Conservation (phyloP, 2,888 invertebrate genomes). For the Agrenia bidenticulata region DNA sequence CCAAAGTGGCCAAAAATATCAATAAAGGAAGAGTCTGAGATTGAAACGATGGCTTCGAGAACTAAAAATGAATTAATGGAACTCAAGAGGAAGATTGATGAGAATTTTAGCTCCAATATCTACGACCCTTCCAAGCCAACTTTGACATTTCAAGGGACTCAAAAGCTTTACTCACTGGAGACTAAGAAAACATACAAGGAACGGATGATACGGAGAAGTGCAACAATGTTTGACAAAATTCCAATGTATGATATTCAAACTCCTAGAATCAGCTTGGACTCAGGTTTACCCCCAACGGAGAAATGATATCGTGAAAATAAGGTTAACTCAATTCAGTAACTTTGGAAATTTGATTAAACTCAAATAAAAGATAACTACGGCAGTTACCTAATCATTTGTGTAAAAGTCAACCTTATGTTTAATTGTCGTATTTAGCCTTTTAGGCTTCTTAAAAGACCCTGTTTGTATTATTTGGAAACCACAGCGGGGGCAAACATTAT, state of each 20-base stretch:
- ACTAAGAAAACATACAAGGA: too few species aligned
- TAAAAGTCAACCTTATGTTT: too few species aligned
- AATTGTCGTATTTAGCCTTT: too few species aligned
- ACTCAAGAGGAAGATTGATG: conserved; percentile 31
- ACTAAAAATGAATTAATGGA: conserved; percentile 38
- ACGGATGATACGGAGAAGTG: too few species aligned
- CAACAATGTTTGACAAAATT: not conserved
- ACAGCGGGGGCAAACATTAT: not conserved
- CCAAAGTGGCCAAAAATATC: conserved; percentile 23
- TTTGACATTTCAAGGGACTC: not conserved
- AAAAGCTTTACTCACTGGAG: conserved; percentile 12
- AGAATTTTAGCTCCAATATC: conserved; percentile 11
- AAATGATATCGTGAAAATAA: too few species aligned
- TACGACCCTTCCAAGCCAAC: not conserved
- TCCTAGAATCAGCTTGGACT: not conserved
- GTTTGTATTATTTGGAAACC: not conserved
- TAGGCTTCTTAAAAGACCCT: not conserved
- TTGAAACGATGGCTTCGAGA: conserved; percentile 36
- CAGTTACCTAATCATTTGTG: too few species aligned
- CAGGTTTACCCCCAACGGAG: not conserved
- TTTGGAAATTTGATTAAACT: too few species aligned
- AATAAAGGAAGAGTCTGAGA: conserved; percentile 28
- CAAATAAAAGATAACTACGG: too few species aligned
- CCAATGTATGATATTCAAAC: not conserved
- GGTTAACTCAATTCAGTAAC: too few species aligned